Base-by-base conservation (phyloP, 2,888 invertebrate species). In the Lottia scabra region DNA sequence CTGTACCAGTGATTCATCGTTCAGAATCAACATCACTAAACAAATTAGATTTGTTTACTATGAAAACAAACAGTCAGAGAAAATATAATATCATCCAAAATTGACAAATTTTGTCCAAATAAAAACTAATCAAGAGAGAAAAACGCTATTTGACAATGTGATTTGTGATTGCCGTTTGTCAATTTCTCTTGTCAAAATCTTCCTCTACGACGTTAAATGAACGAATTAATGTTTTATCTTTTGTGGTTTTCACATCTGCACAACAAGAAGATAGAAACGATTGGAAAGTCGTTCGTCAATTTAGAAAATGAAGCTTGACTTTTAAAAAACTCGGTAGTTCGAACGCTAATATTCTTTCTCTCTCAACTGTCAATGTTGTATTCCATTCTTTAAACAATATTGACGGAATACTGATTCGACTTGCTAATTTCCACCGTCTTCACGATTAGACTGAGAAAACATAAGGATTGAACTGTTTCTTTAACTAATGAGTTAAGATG, bases 221-320 rank as follows among this genome's bases (percentile, higher is more conserved):
- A 13, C 56, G 56, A 56, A 56, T 56, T 56, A 56, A 56, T 23
- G 13, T 56, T 56, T 56, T 56, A 19, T 56, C 23, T 56, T 56
- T 56, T 56, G 56, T 56, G 56, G 56, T 56, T 23, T 56, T 56
- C 56, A 56, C 56, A 56, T 56, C 56, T 56, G 56, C 56, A 56
- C 56, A 56, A 56, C 56, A 56, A 56, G 56, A 56, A 23, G 56
- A 19, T 23, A 38, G 38, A 38, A 56, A 23, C 56, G 56, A 56
- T 56, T 23, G 56, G 23, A 56, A 56, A 56, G 19, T 56, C 56
- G 23, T 56, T 56, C 56, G 56, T 56, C 56, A 56, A 56, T 56
- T 23, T 38, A 38, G 38, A 38, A 38, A 38, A 38, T 38, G 38
- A 38, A 38, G 10, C 38, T 38, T 38, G 38, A 38, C 38, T 38